Evolutionary conservation across 2,797 vertebrate genomes (phyloP), one percentile per base, ranked within the genome.

Genomic region (Gadopsis bispinosus): DNA sequence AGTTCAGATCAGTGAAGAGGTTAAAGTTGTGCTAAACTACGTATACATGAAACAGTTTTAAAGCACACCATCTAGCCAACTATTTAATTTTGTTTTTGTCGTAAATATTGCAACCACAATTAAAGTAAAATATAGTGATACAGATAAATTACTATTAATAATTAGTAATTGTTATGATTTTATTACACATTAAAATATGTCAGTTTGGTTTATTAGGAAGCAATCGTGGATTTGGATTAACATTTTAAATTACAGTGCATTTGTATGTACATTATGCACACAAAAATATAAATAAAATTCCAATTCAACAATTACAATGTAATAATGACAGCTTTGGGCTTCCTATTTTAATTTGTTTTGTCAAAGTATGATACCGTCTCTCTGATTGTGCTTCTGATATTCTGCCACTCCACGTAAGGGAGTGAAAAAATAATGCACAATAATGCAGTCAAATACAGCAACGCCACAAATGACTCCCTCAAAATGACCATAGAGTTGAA

Each of bases 301-400:
- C 0, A 68, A n/a, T 53, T 31, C 1, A 67, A 1, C 17, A 50
- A 1, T 43, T 7, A 20, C 0, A 48, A 3, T 35, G 1, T 22
- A 63, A 77, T 63, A 70, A 31, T 59, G 50, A 43, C 26, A 81
- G 51, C 37, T 79, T 45, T 67, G 43, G 43, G 41, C 7, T 47
- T 59, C 0, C 9, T 60, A 1, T 35, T 75, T 54, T 13, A 19
- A 43, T 58, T 14, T 22, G 10, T 29, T 63, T 69, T 26, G 4
- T 56, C 20, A 43, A 47, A 51, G 63, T 55, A 53, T 50, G 2
- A 73, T 69, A 17, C 11, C 3, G 17, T 31, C 4, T 37, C 29
- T 26, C 11, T 48, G 22, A 20, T 7, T 53, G 3, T 50, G 12
- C 69, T 80, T 69, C 1, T 60, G 16, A 67, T 31, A 13, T 37